Conservation (phyloP, 1,140 invertebrate species). For the Sitodiplosis mosellana region DNA sequence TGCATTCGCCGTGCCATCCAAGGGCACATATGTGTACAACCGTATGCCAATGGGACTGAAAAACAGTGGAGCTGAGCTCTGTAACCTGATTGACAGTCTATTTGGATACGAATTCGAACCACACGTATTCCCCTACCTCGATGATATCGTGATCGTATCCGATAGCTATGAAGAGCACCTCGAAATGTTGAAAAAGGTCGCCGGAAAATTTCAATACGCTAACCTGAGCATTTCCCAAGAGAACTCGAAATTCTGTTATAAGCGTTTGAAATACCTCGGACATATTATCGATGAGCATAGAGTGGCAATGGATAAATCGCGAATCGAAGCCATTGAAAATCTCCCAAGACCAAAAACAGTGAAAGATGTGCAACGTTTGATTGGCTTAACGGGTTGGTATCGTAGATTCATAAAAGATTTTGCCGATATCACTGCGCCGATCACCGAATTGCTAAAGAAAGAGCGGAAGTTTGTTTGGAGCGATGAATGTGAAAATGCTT, state of each 20-base stretch:
- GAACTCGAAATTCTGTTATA: slow-evolving; percentile 18
- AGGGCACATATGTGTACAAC: slow-evolving; percentile 12
- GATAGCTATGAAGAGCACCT: slow-evolving; percentile 25
- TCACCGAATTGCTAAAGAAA: slow-evolving; percentile 9
- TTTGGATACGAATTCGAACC: slow-evolving; percentile 16
- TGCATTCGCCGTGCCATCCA: slow-evolving; percentile 14
- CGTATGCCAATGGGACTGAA: slow-evolving; percentile 22
- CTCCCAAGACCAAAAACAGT: slow-evolving; percentile 15
- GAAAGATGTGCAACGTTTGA: slow-evolving; percentile 23
- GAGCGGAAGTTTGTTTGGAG: slow-evolving; percentile 3
- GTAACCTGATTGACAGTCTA: slow-evolving; percentile 20
- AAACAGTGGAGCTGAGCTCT: slow-evolving; percentile 21
- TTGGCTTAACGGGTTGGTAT: slow-evolving; percentile 27
- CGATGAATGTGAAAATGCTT: neutral
- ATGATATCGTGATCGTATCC: slow-evolving; percentile 27
- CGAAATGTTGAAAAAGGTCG: slow-evolving; percentile 15
- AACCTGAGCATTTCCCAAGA: no score
- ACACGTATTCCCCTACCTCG: slow-evolving; percentile 7
- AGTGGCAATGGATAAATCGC: slow-evolving; percentile 17
- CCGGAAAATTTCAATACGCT: slow-evolving; percentile 18
- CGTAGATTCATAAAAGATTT: slow-evolving; percentile 20
- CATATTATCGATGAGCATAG: slow-evolving; percentile 15
- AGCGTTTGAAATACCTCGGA: slow-evolving; percentile 17
- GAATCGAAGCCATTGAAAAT: slow-evolving; percentile 19
- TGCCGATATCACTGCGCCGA: slow-evolving; percentile 11